These are phyloP conservation scores for Spodoptera litura DNA, from an alignment of 1,140 invertebrate species.

Conservation along the genomic window DNA sequence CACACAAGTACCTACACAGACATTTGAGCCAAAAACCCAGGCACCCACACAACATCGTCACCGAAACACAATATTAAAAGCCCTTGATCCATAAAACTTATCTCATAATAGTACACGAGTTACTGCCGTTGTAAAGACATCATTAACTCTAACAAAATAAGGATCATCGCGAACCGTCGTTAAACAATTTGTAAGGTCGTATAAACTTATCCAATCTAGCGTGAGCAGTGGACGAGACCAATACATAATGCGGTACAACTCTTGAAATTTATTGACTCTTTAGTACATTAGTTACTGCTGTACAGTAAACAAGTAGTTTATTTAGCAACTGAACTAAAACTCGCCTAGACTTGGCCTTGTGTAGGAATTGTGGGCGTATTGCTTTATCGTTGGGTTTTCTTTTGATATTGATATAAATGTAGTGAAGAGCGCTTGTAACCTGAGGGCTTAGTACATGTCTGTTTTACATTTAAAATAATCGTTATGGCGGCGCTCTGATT, in stretches of 20 bases:
- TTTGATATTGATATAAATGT: too few relatives aligned
- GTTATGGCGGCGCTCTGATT: too few relatives aligned
- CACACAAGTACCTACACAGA: too few relatives aligned
- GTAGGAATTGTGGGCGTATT: too few relatives aligned
- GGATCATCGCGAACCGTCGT: constrained; percentile 46
- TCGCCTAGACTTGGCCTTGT: neutral
- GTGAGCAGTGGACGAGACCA: constrained; percentile 40
- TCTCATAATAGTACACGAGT: constrained; percentile 37
- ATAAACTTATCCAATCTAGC: constrained; percentile 71
- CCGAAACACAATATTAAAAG: constrained; percentile 34
- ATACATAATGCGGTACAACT: constrained; percentile 21
- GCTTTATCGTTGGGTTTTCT: too few relatives aligned
- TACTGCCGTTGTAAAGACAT: constrained; percentile 38
- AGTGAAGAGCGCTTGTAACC: too few relatives aligned
- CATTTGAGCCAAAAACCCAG: too few relatives aligned
- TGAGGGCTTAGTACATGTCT: too few relatives aligned
- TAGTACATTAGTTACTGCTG: constrained; percentile 60
- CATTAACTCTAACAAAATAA: constrained; percentile 45
- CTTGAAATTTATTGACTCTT: constrained; percentile 62
- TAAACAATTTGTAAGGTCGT: constrained; percentile 68
- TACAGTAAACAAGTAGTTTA: constrained; percentile 34
- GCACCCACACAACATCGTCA: neutral
- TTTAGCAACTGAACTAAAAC: neutral
- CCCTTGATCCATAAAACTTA: constrained; percentile 34
- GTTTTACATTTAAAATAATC: too few relatives aligned